Evolutionary conservation across 2,888 invertebrate genomes (phyloP), one percentile per base, ranked within the genome.

Genomic region (Phorcus lineatus): DNA sequence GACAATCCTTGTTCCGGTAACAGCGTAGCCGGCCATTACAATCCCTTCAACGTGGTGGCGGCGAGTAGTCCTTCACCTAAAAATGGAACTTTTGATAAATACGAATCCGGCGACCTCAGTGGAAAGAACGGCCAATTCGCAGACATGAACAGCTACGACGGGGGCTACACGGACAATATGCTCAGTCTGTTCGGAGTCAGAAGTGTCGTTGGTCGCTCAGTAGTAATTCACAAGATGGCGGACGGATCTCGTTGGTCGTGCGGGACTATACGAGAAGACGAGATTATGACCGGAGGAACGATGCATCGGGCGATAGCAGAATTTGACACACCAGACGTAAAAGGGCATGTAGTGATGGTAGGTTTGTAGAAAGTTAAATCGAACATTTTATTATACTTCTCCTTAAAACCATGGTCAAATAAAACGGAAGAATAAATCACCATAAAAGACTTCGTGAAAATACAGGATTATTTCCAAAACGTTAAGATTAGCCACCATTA

Each of bases 271-370:
- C 74, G 75, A 11, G 86, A 86, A 28, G 82, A 82, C 28, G 78
- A 81, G 0, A 0, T 31, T 0, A 53, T 47, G 54, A 81, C 85
- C 4, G 81, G 80, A 3, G 83, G 82, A 13, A 81, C 52, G 17
- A 70, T 82, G 31, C 78, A 97, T 74, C 95, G 97, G 80, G 98
- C 96, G 2, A 96, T 97, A 82, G 98, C 97, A 0, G 97, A 97
- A 0, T 98, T 98, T 93, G 94, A 28, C 2, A 79, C 82, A 17
- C 16, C 31, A 2, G 16, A 95, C 19, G 97, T 97, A 0, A 95
- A 95, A 93, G 98, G 98, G 3, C 97, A 96, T 91, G 94, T 98
- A 78, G 95, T 96, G 92, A 95, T 98, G 96, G 96, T 96, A 93
- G 91, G 93, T 90, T 31, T 28, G 6, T 16, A 36, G 47, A 24